Conservation (phyloP, 1,140 invertebrate species). For the Centruroides sculpturatus region DNA sequence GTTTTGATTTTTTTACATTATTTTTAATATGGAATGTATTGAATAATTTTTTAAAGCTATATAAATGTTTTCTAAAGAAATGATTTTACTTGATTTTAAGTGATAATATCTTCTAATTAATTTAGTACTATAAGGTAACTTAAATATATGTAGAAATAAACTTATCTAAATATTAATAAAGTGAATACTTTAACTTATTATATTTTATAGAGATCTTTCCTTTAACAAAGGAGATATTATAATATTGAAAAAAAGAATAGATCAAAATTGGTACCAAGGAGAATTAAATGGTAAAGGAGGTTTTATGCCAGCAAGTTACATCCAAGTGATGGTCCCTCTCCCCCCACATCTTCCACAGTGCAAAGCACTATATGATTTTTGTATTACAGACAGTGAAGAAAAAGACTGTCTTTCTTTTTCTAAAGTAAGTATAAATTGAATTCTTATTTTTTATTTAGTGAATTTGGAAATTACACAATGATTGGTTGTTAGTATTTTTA, state of each 20-base stretch:
- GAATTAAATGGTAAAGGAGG: slow-evolving; percentile 63
- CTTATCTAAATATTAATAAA: too few relatives aligned
- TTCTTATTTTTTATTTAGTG: too few relatives aligned
- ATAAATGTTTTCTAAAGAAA: too few relatives aligned
- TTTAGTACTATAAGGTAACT: too few relatives aligned
- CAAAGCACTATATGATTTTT: slow-evolving; percentile 84
- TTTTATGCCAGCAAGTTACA: slow-evolving; percentile 74
- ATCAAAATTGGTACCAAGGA: slow-evolving; percentile 81
- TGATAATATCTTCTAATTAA: too few relatives aligned
- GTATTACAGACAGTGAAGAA: slow-evolving; percentile 54
- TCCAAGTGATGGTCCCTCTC: slow-evolving; percentile 44
- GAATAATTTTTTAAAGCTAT: too few relatives aligned
- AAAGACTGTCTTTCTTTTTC: slow-evolving; percentile 83
- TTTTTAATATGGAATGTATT: too few relatives aligned
- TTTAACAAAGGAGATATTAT: slow-evolving; percentile 84
- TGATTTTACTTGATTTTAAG: too few relatives aligned
- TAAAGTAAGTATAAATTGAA: slow-evolving; percentile 43
- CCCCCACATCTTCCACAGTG: slow-evolving; percentile 50
- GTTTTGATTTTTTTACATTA: too few relatives aligned
- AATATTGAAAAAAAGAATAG: slow-evolving; percentile 62
- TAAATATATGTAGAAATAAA: too few relatives aligned
- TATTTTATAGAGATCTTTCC: slow-evolving; percentile 53
- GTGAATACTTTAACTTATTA: background rate
- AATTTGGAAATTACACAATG: too few relatives aligned
- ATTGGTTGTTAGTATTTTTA: too few relatives aligned